A percentile compares a stretch with the other conserved stretches of the same genome.
Conservation (phyloP, 2,888 invertebrate species). For the Leuctra nigra region DNA sequence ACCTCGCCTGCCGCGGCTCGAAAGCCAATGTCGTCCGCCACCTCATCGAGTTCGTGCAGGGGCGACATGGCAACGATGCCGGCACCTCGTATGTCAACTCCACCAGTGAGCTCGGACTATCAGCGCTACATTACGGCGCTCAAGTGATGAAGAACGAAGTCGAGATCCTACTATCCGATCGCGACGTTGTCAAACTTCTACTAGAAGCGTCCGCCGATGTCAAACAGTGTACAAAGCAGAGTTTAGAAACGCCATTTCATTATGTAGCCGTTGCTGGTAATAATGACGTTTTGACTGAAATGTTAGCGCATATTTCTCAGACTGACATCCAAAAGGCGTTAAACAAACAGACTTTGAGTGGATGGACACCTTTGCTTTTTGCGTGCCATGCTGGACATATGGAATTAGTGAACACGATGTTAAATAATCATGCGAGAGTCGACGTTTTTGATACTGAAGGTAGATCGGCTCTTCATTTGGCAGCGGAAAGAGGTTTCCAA, state of each 20-base stretch:
- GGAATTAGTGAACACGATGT: slow-evolving; percentile 82
- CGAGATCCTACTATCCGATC: slow-evolving; percentile 61
- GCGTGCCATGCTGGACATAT: slow-evolving; percentile 95
- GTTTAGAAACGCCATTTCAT: slow-evolving; percentile 92
- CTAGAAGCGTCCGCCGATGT: slow-evolving; percentile 91
- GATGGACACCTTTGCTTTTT: slow-evolving; percentile 96
- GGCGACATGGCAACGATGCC: slow-evolving; percentile 64
- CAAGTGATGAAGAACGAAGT: slow-evolving; percentile 80
- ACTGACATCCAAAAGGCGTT: slow-evolving; percentile 89
- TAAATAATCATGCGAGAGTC: slow-evolving; percentile 93
- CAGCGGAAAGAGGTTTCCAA: slow-evolving; percentile 89
- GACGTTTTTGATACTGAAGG: slow-evolving; percentile 98
- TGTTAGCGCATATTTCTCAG: slow-evolving; percentile 84
- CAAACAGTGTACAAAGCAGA: slow-evolving; percentile 69
- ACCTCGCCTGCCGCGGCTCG: slow-evolving; percentile 85
- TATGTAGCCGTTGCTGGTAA: slow-evolving; percentile 93
- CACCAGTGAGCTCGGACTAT: slow-evolving; percentile 87
- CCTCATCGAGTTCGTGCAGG: slow-evolving; percentile 75
- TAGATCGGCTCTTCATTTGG: slow-evolving; percentile 89
- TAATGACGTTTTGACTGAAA: slow-evolving; percentile 89
- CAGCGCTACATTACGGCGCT: slow-evolving; percentile 90
- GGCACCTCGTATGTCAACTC: slow-evolving; percentile 83
- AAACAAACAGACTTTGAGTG: slow-evolving; percentile 87
- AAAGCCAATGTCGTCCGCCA: slow-evolving; percentile 80
- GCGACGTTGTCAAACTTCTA: slow-evolving; percentile 80